phyloP scores from a whole-genome alignment of 1,140 invertebrate species.

The Pseudomyrmex gracilis region DNA sequence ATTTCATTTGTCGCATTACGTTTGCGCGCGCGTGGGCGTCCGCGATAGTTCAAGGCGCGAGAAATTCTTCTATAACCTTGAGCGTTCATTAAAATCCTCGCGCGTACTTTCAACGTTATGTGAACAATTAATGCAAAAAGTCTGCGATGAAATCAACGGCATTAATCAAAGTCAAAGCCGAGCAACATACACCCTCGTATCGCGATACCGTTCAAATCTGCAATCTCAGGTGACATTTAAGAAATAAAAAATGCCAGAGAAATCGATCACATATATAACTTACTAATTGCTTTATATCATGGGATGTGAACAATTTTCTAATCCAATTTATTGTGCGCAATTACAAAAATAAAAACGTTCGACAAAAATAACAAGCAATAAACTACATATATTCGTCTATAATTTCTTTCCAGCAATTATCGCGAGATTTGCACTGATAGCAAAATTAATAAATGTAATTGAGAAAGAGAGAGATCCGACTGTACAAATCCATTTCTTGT shows the following conservation, averaged over 20 bases:
- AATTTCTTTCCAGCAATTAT: slow-evolving; percentile 29
- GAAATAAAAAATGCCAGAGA: slow-evolving; percentile 24
- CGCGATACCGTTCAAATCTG: slow-evolving; percentile 37
- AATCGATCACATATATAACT: neutral
- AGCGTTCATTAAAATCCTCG: slow-evolving; percentile 37
- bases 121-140: slow-evolving; percentile 52
- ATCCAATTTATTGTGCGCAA: neutral
- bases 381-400: too few relatives aligned
- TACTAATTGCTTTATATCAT: slow-evolving; percentile 3
- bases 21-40: neutral
- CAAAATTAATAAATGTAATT: slow-evolving; percentile 55
- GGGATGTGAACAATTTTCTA: neutral
- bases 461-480: neutral
- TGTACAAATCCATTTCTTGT: slow-evolving; percentile 46
- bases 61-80: slow-evolving; percentile 41
- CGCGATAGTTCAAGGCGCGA: slow-evolving; percentile 28
- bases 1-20: slow-evolving; percentile 4
- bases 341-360: too few relatives aligned
- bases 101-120: slow-evolving; percentile 30
- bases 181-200: slow-evolving; percentile 12
- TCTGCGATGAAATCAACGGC: slow-evolving; percentile 46
- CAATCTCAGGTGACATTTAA: slow-evolving; percentile 52
- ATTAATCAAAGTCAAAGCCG: slow-evolving; percentile 56
- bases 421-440: neutral
- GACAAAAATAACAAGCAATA: too few relatives aligned